phyloP scores from a whole-genome alignment of 2,888 invertebrate genomes.

The Ochropleura plecta region DNA sequence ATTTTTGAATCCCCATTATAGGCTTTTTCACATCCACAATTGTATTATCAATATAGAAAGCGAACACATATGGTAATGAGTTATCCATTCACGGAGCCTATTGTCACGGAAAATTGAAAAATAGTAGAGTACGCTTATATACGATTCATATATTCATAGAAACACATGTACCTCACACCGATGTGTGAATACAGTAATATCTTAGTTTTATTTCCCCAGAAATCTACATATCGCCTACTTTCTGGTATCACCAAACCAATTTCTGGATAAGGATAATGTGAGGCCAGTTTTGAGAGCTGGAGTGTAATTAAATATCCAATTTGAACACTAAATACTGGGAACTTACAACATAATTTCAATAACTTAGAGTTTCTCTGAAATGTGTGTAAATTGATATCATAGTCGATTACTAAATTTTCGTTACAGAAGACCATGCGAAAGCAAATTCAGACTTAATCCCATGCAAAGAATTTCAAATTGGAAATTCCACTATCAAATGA shows the following conservation, averaged over 20 bases:
- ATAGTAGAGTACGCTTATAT: constrained; percentile 80
- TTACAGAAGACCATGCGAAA: background rate
- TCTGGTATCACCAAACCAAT: constrained; percentile 23
- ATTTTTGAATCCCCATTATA: constrained; percentile 43
- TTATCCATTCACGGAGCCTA: constrained; percentile 80
- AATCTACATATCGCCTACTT: constrained; percentile 48
- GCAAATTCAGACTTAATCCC: background rate
- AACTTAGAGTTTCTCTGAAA: constrained; percentile 5
- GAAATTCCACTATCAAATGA: background rate
- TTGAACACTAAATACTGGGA: constrained; percentile 13
- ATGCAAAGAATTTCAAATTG: background rate
- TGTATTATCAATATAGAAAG: constrained; percentile 56
- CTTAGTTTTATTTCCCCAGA: constrained; percentile 54
- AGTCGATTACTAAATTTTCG: constrained; percentile 7
- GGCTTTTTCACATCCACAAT: constrained; percentile 50
- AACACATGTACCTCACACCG: constrained; percentile 68
- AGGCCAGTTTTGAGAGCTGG: constrained; percentile 16
- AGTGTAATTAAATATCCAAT: constrained; percentile 47
- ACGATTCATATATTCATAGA: constrained; percentile 87
- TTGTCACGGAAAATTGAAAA: constrained; percentile 89
- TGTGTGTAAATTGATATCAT: background rate
- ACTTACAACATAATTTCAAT: constrained; percentile 15
- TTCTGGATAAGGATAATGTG: constrained; percentile 30
- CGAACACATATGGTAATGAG: constrained; percentile 74
- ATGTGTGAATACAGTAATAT: constrained; percentile 68